Base-by-base conservation (phyloP, 2,113 vertebrate genomes). In the Tychaedon coryphoeus region DNA sequence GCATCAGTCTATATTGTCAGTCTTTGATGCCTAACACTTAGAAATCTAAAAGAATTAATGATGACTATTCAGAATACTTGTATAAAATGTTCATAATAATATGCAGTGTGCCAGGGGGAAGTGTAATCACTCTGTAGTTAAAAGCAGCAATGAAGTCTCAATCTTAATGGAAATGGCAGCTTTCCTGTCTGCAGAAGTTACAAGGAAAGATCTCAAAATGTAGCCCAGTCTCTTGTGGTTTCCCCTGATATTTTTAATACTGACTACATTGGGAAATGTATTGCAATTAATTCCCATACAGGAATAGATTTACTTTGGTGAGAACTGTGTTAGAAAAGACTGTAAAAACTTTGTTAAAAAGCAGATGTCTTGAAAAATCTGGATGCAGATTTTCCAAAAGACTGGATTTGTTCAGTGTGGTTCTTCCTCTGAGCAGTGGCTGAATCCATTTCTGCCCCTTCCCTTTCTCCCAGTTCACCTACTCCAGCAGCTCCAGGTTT, bases 1-100 rank as follows among this genome's bases (percentile, higher is more conserved):
- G 45, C 29, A 73, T 72, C 58, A 92, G 38, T 71, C 56, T 64
- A 5, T 84, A 90, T 53, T 10, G 0, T 69, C 73, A 73, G 33
- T 54, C 85, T 95, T 93, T 80, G 58, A 88, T 51, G 45, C 36
- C 62, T 83, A 79, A 61, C 58, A 65, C 62, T 91, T 50, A 69
- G 40, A 93, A 95, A 88, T 53, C 38, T 76, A 56, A 90, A 96
- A 86, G 78, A 91, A 94, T 94, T 92, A 88, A 87, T 54, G 71
- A 91, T 70, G 60, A 79, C 79, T 91, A 57, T 92, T 94, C 71
- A 96, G 71, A 88, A 92, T 56, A 91, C 18, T 86, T 6, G 1
- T 34, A 91, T 42, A 57, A 94, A 95, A 87, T 36, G 53, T 56
- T 94, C 17, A 72, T 61, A 72, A 91, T 65, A 90, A 82, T 33